Conservation (phyloP, 2,888 invertebrate species). For the Drosophila neotestacea region DNA sequence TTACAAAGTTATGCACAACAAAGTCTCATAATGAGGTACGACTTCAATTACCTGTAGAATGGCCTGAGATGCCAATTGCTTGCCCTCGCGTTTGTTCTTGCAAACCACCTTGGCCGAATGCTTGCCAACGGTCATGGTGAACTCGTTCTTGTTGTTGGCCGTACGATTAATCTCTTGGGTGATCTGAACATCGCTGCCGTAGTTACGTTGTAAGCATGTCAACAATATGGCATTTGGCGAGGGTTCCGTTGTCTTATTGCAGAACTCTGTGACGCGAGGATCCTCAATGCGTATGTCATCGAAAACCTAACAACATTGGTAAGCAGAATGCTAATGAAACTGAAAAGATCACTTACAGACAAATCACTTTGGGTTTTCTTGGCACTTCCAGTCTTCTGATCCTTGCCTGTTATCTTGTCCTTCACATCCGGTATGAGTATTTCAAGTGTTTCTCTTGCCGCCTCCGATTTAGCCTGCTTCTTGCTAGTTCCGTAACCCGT, state of each 20-base stretch:
- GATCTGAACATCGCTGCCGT: conserved; percentile 95
- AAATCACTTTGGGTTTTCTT: conserved; percentile 86
- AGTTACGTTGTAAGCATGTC: conserved; percentile 96
- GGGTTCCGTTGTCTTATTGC: conserved; percentile 98
- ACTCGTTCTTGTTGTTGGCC: conserved; percentile 96
- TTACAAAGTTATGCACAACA: no score
- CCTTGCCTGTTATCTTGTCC: conserved; percentile 90
- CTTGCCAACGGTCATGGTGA: conserved; percentile 97
- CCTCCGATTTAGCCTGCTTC: conserved; percentile 97
- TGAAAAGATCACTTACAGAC: conserved; percentile 82
- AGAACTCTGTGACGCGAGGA: conserved; percentile 96
- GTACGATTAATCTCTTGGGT: conserved; percentile 94
- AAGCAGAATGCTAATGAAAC: neutral
- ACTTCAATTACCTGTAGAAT: conserved; percentile 90
- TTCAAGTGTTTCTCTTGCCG: conserved; percentile 94
- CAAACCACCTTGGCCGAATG: conserved; percentile 96
- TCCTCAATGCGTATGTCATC: conserved; percentile 97
- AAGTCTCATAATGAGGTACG: no score
- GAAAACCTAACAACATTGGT: conserved; percentile 89
- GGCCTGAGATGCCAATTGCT: conserved; percentile 97
- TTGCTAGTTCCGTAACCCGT: conserved; percentile 97
- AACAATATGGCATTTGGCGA: conserved; percentile 96
- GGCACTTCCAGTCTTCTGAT: conserved; percentile 56
- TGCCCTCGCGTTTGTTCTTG: conserved; percentile 98
- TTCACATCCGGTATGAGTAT: conserved; percentile 97